Evolutionary conservation across 1,140 invertebrate species (phyloP).

Genomic region (Zaprionus inermis): DNA sequence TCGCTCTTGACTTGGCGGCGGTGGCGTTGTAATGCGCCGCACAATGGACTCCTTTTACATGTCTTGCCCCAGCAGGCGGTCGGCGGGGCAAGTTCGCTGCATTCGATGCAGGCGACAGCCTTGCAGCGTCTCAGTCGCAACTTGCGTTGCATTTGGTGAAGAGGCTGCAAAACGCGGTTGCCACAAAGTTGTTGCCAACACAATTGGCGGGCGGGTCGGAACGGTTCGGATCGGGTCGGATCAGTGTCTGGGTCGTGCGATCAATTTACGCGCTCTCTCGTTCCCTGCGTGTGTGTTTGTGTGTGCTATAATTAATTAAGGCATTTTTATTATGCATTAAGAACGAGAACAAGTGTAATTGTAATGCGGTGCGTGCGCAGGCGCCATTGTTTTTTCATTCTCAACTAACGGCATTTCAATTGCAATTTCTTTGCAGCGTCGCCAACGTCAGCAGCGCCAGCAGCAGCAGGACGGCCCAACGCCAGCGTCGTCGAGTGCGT

Average conservation of each 20-base stretch:
- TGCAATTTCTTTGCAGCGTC: conserved; percentile 30
- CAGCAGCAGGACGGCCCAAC: conserved; percentile 36
- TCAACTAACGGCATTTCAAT: background rate
- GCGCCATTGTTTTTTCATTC: conserved; percentile 7
- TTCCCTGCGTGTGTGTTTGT: background rate
- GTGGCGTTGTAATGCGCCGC: conserved; percentile 38
- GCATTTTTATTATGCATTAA: conserved; percentile 22
- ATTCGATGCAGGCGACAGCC: conserved; percentile 15
- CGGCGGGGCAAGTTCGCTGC: background rate
- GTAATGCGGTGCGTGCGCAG: conserved; percentile 23
- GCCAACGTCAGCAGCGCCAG: background rate
- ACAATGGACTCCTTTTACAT: conserved; percentile 56
- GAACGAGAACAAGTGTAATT: conserved; percentile 10
- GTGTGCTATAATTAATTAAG: conserved; percentile 21
- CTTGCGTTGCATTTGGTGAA: conserved; percentile 46
- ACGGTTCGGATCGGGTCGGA: conserved; percentile 1
- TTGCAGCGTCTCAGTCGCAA: conserved; percentile 43
- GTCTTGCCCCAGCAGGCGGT: conserved; percentile 38
- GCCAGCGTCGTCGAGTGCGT: conserved; percentile 35
- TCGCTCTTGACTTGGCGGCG: conserved; percentile 18
- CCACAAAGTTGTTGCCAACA: conserved; percentile 7
- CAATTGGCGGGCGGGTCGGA: conserved; percentile 1
- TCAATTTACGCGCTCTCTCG: conserved; percentile 10
- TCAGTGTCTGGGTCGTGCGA: background rate
- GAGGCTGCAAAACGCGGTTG: conserved; percentile 33